Evolutionary conservation across 2,797 vertebrate genomes (phyloP).

Genomic region (Neomorphus geoffroyi): DNA sequence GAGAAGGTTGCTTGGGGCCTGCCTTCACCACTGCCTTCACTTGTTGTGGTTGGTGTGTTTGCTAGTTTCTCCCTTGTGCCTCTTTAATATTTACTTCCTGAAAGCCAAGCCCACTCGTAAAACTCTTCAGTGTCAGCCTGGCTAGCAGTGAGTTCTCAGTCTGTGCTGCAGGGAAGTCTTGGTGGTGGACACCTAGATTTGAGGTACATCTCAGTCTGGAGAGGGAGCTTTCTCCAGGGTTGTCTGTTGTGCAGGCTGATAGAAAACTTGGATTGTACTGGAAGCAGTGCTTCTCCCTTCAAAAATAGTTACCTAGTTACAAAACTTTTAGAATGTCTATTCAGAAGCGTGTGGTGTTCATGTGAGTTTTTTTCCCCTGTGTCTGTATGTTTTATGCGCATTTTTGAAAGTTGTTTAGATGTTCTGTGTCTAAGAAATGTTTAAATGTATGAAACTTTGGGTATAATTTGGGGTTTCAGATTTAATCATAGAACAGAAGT

Average conservation of each 20-base stretch:
- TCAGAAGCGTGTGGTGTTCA: neutral
- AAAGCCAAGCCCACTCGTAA: neutral
- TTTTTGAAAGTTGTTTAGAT: neutral
- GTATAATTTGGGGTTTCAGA: neutral
- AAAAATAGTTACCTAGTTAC: neutral
- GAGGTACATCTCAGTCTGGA: neutral
- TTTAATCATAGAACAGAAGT: neutral
- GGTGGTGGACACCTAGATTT: neutral
- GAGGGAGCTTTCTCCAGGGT: neutral
- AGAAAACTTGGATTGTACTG: neutral
- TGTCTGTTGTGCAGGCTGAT: neutral
- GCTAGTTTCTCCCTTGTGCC: neutral
- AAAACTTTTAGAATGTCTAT: neutral
- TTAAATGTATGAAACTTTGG: neutral
- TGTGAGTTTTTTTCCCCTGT: too few relatives aligned
- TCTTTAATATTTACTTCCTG: neutral
- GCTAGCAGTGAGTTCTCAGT: neutral
- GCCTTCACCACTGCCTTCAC: neutral
- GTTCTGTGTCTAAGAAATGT: neutral
- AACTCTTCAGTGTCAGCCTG: neutral
- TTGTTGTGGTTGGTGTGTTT: neutral
- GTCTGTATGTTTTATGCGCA: neutral
- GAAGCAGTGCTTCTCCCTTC: neutral
- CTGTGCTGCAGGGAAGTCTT: neutral
- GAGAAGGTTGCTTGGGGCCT: neutral